Evolutionary conservation across 2,797 vertebrate genomes (phyloP), one percentile per base, ranked within the genome.

Genomic region (Micromesistius poutassou): DNA sequence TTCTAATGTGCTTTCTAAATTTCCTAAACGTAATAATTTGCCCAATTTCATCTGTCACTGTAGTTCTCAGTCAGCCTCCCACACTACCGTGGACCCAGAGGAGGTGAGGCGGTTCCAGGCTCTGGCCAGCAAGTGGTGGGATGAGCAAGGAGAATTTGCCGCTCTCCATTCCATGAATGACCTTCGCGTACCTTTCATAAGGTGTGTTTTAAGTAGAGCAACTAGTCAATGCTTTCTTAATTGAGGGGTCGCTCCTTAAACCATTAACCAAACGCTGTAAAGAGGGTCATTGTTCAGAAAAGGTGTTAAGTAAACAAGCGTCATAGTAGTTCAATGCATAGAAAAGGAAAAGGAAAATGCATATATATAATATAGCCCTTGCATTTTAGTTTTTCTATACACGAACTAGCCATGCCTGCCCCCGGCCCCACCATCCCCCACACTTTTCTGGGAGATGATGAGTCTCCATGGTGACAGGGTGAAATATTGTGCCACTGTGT

Each of bases 81-180:
- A 84, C 1, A 92, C 91, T 30, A 97, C 97, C 5, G 92, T 99
- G 83, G 97, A 99, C 91, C 93, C 93, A 25, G 77, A 81, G 1
- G 98, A 99, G 87, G 30, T 97, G 30, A 96, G 91, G 82, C 95
- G 92, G 88, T 99, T 99, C 92, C 94, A 94, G 91, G 90, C 90
- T 4, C 91, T 97, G 22, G 95, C 97, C 5, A 89, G 91, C 82
- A 97, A 93, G 86, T 99, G 98, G 98, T 99, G 98, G 98, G 96
- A 99, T 78, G 95, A 97, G 77, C 90, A 94, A 79, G 98, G 98
- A 80, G 93, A 94, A 22, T 98, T 96, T 82, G 93, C 92, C 13
- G 91, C 94, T 70, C 95, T 99, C 78, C 98, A 99, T 85, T 92
- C 97, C 78, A 95, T 99, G 97, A 99, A 99, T 80, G 96, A 97